A percentile compares a stretch with the other conserved stretches of the same genome.
Evolutionary conservation across 2,888 invertebrate genomes (phyloP).

Genomic region (Taenaris catops): DNA sequence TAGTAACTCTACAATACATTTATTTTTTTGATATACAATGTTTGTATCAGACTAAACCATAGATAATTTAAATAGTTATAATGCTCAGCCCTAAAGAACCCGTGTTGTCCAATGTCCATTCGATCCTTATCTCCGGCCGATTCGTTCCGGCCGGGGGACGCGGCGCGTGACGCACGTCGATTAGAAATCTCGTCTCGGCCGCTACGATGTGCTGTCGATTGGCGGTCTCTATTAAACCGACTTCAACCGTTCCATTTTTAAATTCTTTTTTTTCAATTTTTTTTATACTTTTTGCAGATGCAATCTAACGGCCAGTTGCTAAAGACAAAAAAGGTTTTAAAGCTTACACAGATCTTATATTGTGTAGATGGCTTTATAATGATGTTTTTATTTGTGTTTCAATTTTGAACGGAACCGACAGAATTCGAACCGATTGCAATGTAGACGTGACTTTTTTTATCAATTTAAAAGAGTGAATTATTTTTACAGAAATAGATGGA

Average conservation of each 20-base stretch:
- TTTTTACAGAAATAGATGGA: too few relatives aligned
- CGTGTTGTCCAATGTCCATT: conserved; percentile 33
- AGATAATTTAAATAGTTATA: not conserved
- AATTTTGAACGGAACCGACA: too few relatives aligned
- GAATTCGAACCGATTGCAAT: too few relatives aligned
- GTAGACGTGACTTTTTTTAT: too few relatives aligned
- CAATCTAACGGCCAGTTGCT: conserved; percentile 22
- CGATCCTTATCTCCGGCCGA: conserved; percentile 54
- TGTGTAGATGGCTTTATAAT: too few relatives aligned
- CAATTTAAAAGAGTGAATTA: too few relatives aligned
- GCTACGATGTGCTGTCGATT: conserved; percentile 36
- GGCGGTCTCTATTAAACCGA: conserved; percentile 39
- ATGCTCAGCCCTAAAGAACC: conserved; percentile 26
- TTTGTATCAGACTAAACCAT: too few relatives aligned
- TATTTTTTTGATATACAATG: too few relatives aligned
- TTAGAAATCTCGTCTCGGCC: conserved; percentile 61
- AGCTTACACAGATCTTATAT: conserved; percentile 4
- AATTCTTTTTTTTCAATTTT: conserved; percentile 17
- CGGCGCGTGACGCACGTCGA: conserved; percentile 58
- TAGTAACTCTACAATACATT: too few relatives aligned
- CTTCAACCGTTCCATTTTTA: conserved; percentile 29
- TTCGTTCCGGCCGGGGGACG: conserved; percentile 51
- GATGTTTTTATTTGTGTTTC: too few relatives aligned
- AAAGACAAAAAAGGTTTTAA: conserved; percentile 12
- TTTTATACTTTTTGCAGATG: conserved; percentile 23